A percentile compares a stretch with the other conserved stretches of the same genome.
phyloP scores from a whole-genome alignment of 2,113 vertebrate genomes.

The Cardinalis cardinalis region DNA sequence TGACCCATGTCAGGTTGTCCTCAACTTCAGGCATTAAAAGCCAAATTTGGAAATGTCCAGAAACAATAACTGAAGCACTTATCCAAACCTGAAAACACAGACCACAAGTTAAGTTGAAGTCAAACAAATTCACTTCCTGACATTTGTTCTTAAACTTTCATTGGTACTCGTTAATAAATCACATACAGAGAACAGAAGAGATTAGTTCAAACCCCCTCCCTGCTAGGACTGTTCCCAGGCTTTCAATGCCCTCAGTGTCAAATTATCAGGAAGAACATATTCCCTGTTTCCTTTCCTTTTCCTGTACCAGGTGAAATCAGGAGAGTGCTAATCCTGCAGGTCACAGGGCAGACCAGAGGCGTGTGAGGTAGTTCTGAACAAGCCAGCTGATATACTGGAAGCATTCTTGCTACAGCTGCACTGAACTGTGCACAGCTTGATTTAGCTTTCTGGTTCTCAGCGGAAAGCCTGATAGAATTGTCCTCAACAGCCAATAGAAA shows the following conservation, averaged over 20 bases:
- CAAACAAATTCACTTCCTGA: background rate
- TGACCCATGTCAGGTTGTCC: background rate
- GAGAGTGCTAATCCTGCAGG: background rate
- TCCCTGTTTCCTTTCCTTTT: background rate
- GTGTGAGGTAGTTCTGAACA: background rate
- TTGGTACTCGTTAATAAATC: background rate
- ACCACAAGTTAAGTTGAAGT: background rate
- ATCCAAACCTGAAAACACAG: background rate
- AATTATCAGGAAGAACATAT: background rate
- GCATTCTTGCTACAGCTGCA: background rate
- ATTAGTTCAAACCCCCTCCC: background rate
- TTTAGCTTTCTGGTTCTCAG: background rate
- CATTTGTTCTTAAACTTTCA: background rate
- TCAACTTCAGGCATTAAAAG: background rate
- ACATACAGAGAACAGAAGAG: background rate
- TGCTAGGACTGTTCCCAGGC: background rate
- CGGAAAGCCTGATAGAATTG: background rate
- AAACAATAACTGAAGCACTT: background rate
- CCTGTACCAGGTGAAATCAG: accelerated
- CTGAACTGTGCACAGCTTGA: background rate
- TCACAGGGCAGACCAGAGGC: background rate
- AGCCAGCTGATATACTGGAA: background rate
- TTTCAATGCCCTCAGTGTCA: background rate
- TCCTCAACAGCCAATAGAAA: background rate
- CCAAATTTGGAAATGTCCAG: background rate